phyloP scores from a whole-genome alignment of 1,140 invertebrate genomes.

The Pteromalus puparum region DNA sequence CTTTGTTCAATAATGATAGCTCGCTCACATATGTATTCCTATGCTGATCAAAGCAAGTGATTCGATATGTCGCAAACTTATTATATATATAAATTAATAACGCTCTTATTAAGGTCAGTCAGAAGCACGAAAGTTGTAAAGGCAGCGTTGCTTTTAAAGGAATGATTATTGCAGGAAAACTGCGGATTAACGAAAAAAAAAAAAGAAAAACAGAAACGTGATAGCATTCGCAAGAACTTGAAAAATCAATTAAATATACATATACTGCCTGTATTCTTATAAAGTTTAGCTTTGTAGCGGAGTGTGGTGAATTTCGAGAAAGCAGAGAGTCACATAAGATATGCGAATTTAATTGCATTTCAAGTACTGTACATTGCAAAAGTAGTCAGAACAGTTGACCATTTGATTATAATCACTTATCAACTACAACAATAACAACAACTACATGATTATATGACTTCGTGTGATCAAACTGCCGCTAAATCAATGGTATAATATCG shows the following conservation, averaged over 20 bases:
- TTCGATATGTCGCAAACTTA: conserved; percentile 8
- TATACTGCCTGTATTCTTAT: conserved; percentile 55
- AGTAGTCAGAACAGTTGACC: conserved; percentile 69
- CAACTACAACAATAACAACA: background rate
- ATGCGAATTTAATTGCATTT: conserved; percentile 30
- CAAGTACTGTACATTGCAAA: conserved; percentile 71
- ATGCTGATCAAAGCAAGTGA: conserved; percentile 22
- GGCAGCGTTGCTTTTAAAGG: background rate
- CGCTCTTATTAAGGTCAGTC: conserved; percentile 13
- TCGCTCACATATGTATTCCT: conserved; percentile 18
- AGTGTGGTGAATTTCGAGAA: conserved; percentile 32
- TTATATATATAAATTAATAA: conserved; percentile 31
- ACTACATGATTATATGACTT: conserved; percentile 23
- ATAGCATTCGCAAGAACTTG: conserved; percentile 21
- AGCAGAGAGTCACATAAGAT: background rate
- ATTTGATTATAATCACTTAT: conserved; percentile 47
- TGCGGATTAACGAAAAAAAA: background rate
- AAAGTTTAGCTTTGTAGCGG: conserved; percentile 42
- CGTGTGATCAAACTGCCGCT: conserved; percentile 48
- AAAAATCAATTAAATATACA: conserved; percentile 30
- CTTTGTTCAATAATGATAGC: conserved; percentile 17
- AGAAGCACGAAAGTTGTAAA: conserved; percentile 38
- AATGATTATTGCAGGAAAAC: background rate
- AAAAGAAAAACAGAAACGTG: background rate
- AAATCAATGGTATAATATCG: conserved; percentile 35